Base-by-base conservation (phyloP, 2,113 vertebrate genomes). In the Octodon degus region DNA sequence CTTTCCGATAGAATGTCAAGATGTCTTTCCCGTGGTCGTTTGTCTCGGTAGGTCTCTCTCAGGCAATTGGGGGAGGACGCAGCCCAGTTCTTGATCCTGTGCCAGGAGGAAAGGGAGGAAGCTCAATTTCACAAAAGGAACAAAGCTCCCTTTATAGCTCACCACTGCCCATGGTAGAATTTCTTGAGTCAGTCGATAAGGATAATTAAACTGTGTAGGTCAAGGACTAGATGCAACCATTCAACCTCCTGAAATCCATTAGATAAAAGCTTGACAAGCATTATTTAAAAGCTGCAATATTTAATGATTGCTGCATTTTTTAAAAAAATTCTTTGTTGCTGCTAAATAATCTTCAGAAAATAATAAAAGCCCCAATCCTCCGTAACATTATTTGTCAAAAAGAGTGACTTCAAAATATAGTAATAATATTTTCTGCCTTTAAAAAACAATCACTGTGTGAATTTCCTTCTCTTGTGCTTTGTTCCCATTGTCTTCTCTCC, bases 191-290 rank as follows among this genome's bases (percentile, higher is more conserved):
- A 68, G 87, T 92, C n/a, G 9, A 97, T 93, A 88, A 89, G 87
- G 87, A 95, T 94, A 96, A 98, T 95, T 97, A 95, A 97, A 86
- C 67, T n/a, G 81, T 77, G 79, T 81, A 91, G 94, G 89, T 95
- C 97, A 97, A 97, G 92, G 94, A 92, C 93, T 77, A 87, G 63
- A 96, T 47, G 82, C 74, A 96, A 50, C 12, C 80, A 67, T 91
- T 93, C 95, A 90, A 80, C 87, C 50, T 60, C 81, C 93, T 93
- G 50, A 81, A 97, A 89, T 70, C 90, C 94, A 95, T 89, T 92
- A 95, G 81, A 63, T 30, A 72, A 90, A 93, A 90, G 74, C 65
- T 89, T 72, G 77, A 62, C 87, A 89, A 91, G 87, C 80, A 40
- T 90, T 88, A 86, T 74, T 92, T 90, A 58, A 97, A 90, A 92